Evolutionary conservation across 30 jellyfish, hydroid and myxozoan species (phyloP), one percentile per base, ranked within the genome.

Genomic region (Morbakka virulenta): DNA sequence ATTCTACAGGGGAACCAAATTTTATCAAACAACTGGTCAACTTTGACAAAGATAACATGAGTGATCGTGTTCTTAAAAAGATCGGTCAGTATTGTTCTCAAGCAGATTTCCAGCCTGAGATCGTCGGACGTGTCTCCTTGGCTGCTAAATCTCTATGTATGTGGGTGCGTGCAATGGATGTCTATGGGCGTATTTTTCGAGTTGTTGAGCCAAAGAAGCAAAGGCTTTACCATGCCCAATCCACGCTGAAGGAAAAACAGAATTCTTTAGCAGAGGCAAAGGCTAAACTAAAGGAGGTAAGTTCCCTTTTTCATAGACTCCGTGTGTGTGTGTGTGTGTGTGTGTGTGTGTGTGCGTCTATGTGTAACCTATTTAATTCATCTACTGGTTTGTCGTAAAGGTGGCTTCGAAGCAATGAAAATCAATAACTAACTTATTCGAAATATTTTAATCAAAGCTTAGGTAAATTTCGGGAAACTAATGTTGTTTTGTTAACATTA

Each of bases 151-250:
- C 99, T 9, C 80, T 93, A 12, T 93, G 99, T 82, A 93, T 93
- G 99, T 93, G 99, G 99, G 99, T 86, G 12, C 49, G 99, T 48
- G 99, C 99, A 0, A 93, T 93, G 99, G 99, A 93, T 67, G 96
- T 93, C 14, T 93, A 93, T 69, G 99, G 99, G 1, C 91, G 99
- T 23, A 93, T 93, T 50, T 93, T 67, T 50, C 77, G 99, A 36
- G 99, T 93, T 13, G 99, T 93, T 1, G 99, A 93, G 63, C 99
- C 99, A 1, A 93, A 93, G 75, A 93, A 93, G 77, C 89, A 72
- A 62, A 74, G 99, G 28, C 50, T 93, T 53, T 87, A 86, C 27
- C 84, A 93, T 36, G 99, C 99, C 0, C 91, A 95, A 52, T 35
- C 95, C 2, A 94, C 81, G 67, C 88, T 93, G 61, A 93, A 76